Evolutionary conservation across 2,113 vertebrate species (phyloP).

Genomic region (Phasianus colchicus): DNA sequence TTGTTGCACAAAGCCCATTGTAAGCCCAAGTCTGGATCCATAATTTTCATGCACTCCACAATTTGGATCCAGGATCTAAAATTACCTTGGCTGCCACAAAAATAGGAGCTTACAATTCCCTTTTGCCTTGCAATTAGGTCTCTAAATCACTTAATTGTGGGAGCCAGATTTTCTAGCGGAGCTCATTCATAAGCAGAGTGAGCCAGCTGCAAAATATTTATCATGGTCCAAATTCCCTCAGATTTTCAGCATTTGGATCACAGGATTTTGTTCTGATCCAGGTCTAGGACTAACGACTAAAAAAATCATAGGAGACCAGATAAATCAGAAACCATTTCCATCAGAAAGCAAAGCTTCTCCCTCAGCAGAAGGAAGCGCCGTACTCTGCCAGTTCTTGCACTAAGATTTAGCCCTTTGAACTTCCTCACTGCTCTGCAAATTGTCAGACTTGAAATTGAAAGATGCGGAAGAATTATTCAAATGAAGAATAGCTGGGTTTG

Average conservation of each 20-base stretch:
- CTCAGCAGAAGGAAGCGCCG: not conserved
- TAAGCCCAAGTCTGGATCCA: not conserved
- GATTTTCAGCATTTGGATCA: constrained; percentile 41
- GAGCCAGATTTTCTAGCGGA: constrained; percentile 50
- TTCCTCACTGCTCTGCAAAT: not conserved
- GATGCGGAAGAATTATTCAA: not conserved
- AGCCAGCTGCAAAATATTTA: constrained; percentile 68
- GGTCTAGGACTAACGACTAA: constrained; percentile 1
- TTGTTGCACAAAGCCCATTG: not conserved
- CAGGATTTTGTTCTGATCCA: constrained; percentile 45
- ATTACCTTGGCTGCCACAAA: constrained; percentile 38
- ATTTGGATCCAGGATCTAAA: constrained; percentile 40
- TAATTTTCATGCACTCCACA: not conserved
- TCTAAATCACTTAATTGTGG: constrained; percentile 42
- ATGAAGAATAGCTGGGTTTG: not conserved
- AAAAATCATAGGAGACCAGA: constrained; percentile 6
- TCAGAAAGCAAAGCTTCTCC: not conserved
- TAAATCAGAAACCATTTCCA: not conserved
- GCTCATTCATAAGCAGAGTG: constrained; percentile 46
- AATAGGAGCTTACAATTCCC: constrained; percentile 53
- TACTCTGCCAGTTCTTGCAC: not conserved
- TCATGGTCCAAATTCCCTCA: constrained; percentile 41
- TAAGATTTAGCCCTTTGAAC: constrained; percentile 3
- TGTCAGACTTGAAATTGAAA: not conserved
- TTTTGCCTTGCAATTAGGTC: constrained; percentile 60